phyloP scores from a whole-genome alignment of 2,797 vertebrate genomes.

The Thaleichthys pacificus region DNA sequence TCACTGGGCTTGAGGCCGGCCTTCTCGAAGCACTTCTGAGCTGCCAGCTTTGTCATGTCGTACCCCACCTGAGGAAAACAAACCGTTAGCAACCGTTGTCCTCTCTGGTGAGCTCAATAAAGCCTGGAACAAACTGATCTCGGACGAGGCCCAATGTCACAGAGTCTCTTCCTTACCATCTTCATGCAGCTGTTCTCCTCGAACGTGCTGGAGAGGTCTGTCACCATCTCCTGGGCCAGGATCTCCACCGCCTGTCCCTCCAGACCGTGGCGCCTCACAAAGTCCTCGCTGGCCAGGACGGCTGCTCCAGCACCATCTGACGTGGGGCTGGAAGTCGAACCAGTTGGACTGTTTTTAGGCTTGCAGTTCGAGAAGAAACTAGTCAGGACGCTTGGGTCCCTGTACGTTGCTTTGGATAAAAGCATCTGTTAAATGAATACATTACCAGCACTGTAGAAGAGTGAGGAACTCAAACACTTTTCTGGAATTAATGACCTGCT shows the following conservation, averaged over 20 bases:
- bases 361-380: too few relatives aligned
- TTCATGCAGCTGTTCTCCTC: slow-evolving; percentile 88
- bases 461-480: slow-evolving; percentile 89
- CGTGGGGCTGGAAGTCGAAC: slow-evolving; percentile 77
- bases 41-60: slow-evolving; percentile 87
- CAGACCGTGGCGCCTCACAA: slow-evolving; percentile 79
- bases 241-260: slow-evolving; percentile 91
- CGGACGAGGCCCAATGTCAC: neutral
- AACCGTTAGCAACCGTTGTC: neutral
- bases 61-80: slow-evolving; percentile 81
- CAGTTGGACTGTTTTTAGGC: neutral
- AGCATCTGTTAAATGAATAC: slow-evolving; percentile 11
- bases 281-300: slow-evolving; percentile 85
- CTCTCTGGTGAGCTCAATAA: neutral
- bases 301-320: slow-evolving; percentile 94
- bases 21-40: slow-evolving; percentile 79
- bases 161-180: slow-evolving; percentile 67
- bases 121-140: neutral
- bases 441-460: slow-evolving; percentile 97
- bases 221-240: slow-evolving; percentile 92
- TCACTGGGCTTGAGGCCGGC: slow-evolving; percentile 81
- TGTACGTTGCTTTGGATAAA: too few relatives aligned
- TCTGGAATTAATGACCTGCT: slow-evolving; percentile 85
- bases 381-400: too few relatives aligned
- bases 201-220: slow-evolving; percentile 86